Conservation (phyloP, 2,113 vertebrate genomes). For the Mugil cephalus region DNA sequence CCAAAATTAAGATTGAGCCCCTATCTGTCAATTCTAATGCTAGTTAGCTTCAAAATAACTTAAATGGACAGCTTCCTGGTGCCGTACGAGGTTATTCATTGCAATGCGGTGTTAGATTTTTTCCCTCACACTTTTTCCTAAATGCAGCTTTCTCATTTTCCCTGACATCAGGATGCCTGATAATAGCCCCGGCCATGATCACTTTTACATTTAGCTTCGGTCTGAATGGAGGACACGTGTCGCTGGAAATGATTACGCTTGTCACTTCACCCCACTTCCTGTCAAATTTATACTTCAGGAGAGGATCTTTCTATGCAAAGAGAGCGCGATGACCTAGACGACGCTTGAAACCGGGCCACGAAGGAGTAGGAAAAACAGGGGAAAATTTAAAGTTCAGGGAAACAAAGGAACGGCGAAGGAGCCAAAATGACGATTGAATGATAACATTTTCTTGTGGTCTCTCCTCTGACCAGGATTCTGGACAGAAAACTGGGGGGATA, state of each 20-base stretch:
- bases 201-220: constrained; percentile 59
- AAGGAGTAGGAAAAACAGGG: constrained; percentile 51
- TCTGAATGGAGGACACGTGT: constrained; percentile 62
- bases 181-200: constrained; percentile 57
- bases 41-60: constrained; percentile 37
- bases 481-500: constrained; percentile 56
- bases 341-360: constrained; percentile 38
- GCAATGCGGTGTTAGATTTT: constrained; percentile 44
- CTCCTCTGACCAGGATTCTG: constrained; percentile 50
- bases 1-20: constrained; percentile 35
- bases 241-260: constrained; percentile 67
- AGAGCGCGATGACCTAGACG: constrained; percentile 56
- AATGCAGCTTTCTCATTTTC: constrained; percentile 53
- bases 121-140: constrained; percentile 63
- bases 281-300: constrained; percentile 44
- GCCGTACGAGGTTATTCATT: constrained; percentile 35
- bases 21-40: constrained; percentile 42
- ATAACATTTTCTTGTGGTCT: constrained; percentile 71
- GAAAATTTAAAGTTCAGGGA: constrained; percentile 58
- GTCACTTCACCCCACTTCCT: constrained; percentile 58
- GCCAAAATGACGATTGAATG: constrained; percentile 64
- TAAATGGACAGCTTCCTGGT: constrained; percentile 43
- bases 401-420: constrained; percentile 53
- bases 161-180: constrained; percentile 58
- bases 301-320: constrained; percentile 54